A percentile compares a stretch with the other conserved stretches of the same genome.
Evolutionary conservation across 2,888 invertebrate species (phyloP).

Genomic region (Rotaria macrura): DNA sequence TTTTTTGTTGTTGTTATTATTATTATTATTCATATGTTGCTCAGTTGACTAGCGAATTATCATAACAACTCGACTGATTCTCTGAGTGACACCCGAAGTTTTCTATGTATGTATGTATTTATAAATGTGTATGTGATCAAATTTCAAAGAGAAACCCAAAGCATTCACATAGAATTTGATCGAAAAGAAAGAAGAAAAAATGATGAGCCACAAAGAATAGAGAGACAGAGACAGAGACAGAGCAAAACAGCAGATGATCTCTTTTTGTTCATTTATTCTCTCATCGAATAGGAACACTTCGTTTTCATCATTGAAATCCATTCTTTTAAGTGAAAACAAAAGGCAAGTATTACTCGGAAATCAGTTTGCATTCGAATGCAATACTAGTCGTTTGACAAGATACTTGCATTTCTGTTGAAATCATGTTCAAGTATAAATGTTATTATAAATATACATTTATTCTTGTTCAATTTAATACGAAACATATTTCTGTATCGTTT

Average conservation of each 20-base stretch:
- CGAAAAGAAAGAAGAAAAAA: no score
- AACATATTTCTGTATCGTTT: neutral
- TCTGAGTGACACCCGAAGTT: neutral
- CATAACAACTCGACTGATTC: neutral
- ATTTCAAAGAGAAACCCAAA: slow-evolving; percentile 7
- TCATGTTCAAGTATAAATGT: neutral
- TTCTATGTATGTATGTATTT: neutral
- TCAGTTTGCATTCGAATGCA: neutral
- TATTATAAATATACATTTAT: neutral
- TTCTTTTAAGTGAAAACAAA: neutral
- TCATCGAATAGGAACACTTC: neutral
- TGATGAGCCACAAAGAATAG: no score
- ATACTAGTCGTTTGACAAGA: neutral
- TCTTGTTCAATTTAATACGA: neutral
- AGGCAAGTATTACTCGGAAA: neutral
- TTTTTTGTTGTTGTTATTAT: neutral
- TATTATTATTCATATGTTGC: neutral
- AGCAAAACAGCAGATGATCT: neutral
- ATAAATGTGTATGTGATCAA: neutral
- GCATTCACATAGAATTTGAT: neutral
- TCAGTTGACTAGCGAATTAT: neutral
- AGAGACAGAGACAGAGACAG: neutral
- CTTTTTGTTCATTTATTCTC: neutral
- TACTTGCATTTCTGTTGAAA: no score
- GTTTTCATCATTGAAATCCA: neutral